Conservation (phyloP, 2,888 invertebrate genomes). For the Protodeltote pygarga region DNA sequence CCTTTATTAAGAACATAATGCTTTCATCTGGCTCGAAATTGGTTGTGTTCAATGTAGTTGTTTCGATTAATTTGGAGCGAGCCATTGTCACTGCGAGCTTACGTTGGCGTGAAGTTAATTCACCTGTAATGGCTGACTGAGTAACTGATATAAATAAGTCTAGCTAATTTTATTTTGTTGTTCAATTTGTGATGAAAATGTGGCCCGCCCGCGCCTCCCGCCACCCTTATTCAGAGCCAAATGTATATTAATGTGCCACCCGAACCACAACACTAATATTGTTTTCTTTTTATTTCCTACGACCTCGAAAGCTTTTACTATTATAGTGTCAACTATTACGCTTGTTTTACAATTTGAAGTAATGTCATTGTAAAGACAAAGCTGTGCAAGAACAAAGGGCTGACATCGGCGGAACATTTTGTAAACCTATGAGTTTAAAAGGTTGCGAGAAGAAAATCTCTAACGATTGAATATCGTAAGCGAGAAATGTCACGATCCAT, state of each 20-base stretch:
- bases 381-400: constrained; percentile 58
- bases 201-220: constrained; percentile 54
- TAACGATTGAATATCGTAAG: constrained; percentile 54
- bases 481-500: constrained; percentile 44
- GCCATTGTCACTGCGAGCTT: constrained; percentile 33
- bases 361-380: constrained; percentile 65
- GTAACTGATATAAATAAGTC: constrained; percentile 53
- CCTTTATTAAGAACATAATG: constrained; percentile 52
- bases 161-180: constrained; percentile 76
- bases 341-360: constrained; percentile 72
- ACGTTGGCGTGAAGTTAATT: constrained; percentile 36
- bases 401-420: constrained; percentile 48
- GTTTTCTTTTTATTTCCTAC: constrained; percentile 78
- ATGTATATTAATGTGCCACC: constrained; percentile 83
- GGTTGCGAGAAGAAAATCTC: constrained; percentile 50
- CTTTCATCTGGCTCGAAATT: constrained; percentile 57
- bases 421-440: constrained; percentile 52
- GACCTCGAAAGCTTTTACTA: constrained; percentile 79
- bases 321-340: constrained; percentile 78
- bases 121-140: constrained; percentile 41
- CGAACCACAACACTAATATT: constrained; percentile 78
- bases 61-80: constrained; percentile 28
- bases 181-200: constrained; percentile 77
- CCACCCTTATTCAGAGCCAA: constrained; percentile 62
- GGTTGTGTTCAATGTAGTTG: constrained; percentile 38